Conservation (phyloP, 2,113 vertebrate genomes). For the Sapayoa aenigma region DNA sequence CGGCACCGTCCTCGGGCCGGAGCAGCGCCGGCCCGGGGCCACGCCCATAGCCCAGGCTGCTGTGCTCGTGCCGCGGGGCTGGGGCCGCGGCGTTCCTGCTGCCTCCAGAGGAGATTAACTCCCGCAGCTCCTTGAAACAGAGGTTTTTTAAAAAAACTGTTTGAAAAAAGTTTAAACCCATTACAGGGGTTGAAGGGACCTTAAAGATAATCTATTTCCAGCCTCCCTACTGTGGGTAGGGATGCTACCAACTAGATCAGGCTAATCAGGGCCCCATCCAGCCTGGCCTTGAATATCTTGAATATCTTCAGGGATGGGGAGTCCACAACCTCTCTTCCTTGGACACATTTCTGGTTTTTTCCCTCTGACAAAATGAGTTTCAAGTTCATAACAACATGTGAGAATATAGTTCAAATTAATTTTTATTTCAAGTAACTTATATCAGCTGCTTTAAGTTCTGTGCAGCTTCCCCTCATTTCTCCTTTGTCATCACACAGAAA, state of each 20-base stretch:
- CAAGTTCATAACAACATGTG: not conserved
- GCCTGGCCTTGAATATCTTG: not conserved
- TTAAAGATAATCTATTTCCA: not conserved
- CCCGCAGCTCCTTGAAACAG: no score
- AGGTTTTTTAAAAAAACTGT: no score
- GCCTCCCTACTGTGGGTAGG: rapidly evolving
- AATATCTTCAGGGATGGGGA: not conserved
- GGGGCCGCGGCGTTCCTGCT: no score
- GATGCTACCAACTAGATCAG: not conserved
- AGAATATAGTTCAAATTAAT: not conserved
- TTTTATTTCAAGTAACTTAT: not conserved
- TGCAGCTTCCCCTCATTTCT: not conserved
- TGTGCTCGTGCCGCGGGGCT: no score
- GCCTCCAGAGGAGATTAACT: no score
- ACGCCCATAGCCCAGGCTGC: no score
- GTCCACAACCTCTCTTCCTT: not conserved
- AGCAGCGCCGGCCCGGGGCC: no score
- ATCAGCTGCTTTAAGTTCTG: not conserved
- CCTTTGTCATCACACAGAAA: not conserved
- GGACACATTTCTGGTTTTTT: not conserved
- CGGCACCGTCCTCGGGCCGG: no score
- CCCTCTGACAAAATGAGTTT: not conserved
- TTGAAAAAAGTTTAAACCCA: no score
- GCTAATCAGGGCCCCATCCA: not conserved
- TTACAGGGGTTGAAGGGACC: not conserved